Evolutionary conservation across 2,888 invertebrate species (phyloP), one percentile per base, ranked within the genome.

Genomic region (Euplagia quadripunctaria): DNA sequence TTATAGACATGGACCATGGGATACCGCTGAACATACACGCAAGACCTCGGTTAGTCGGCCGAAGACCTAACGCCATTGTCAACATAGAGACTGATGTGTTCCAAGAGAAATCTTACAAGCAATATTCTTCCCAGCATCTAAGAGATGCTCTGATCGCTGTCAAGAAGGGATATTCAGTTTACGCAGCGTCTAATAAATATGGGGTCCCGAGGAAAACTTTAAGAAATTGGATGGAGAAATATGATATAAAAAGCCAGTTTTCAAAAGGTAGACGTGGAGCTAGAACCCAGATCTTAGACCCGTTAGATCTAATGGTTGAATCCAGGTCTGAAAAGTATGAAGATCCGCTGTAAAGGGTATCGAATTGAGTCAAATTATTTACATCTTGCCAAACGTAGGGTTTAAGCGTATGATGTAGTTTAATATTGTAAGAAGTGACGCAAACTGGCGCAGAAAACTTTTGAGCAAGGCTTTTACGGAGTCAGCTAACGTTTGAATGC

Each of bases 161-260:
- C 0, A 96, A 96, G 79, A 94, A 94, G 81, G 96, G 96, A 0
- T 95, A 96, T 73, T 96, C 96, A 46, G 96, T 96, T 0, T 96
- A 96, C 76, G 96, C 96, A 0, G 96, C 96, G 0, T 96, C 96
- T 0, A 96, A 96, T 75, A 96, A 96, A 64, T 96, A 93, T 76
- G 96, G 96, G 0, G 96, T 96, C 43, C 96, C 96, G 3, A 90
- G 96, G 85, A 96, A 96, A 74, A 96, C 96, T 49, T 87, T 96
- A 43, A 85, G 96, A 72, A 96, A 96, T 86, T 96, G 96, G 96
- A 96, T 96, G 96, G 96, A 96, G 71, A 96, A 96, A 74, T 96
- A 96, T 77, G 96, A 96, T 83, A 96, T 96, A 52, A 96, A 96
- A 84, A 96, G 96, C 81, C 96, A 96, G 86, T 96, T 96, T 81